phyloP scores from a whole-genome alignment of 2,888 invertebrate species.

The Eugnorisma glareosa region DNA sequence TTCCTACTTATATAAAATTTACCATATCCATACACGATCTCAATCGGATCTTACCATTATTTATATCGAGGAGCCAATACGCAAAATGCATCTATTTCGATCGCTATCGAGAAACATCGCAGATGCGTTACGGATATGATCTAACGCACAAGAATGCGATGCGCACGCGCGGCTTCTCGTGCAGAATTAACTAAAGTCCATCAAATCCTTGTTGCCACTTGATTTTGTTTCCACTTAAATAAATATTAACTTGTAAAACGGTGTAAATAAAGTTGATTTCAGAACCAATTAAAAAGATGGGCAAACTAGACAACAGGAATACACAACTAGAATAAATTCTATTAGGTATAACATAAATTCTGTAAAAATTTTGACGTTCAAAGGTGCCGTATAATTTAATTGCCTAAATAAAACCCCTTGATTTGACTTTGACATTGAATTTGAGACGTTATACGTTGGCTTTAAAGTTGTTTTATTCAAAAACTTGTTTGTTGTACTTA shows the following conservation, averaged over 20 bases:
- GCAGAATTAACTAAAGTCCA: conserved; percentile 14
- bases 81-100: conserved; percentile 50
- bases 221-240: not conserved
- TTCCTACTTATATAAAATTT: not conserved
- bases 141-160: conserved; percentile 53
- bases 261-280: not conserved
- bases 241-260: not conserved
- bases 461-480: not conserved
- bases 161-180: conserved; percentile 47
- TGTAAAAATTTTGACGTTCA: too few relatives aligned
- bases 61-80: conserved; percentile 2
- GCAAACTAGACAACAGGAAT: too few relatives aligned
- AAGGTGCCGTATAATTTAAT: too few relatives aligned
- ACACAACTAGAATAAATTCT: too few relatives aligned
- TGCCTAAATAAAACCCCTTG: too few relatives aligned
- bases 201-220: not conserved
- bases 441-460: too few relatives aligned
- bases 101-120: conserved; percentile 32
- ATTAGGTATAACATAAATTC: too few relatives aligned
- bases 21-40: not conserved
- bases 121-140: conserved; percentile 60
- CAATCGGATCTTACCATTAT: conserved; percentile 11
- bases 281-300: not conserved
- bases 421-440: too few relatives aligned
- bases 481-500: not conserved